Conservation (phyloP, 2,113 vertebrate genomes). For the Pelobates fuscus region DNA sequence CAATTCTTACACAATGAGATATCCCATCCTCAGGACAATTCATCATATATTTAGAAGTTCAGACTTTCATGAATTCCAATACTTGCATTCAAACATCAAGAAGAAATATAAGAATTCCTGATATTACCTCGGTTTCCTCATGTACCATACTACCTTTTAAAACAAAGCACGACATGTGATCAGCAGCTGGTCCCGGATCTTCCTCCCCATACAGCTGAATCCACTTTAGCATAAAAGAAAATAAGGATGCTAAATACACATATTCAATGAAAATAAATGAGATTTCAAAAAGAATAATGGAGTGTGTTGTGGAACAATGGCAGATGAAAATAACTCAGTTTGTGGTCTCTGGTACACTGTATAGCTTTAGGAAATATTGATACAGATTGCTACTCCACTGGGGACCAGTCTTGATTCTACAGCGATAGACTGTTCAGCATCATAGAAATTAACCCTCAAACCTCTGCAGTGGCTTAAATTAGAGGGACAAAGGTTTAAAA, state of each 20-base stretch:
- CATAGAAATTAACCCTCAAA: too few relatives aligned
- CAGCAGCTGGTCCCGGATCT: conserved; percentile 96
- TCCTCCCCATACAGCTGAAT: conserved; percentile 94
- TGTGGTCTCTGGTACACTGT: too few relatives aligned
- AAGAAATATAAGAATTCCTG: conserved; percentile 73
- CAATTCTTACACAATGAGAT: too few relatives aligned
- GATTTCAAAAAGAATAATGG: conserved; percentile 90
- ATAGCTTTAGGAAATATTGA: too few relatives aligned
- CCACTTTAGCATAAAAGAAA: conserved; percentile 99
- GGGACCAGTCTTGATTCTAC: too few relatives aligned
- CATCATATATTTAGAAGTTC: too few relatives aligned
- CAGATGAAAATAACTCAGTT: too few relatives aligned
- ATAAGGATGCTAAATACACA: conserved; percentile 96
- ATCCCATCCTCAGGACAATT: too few relatives aligned
- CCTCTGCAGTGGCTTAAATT: too few relatives aligned
- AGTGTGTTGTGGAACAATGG: not conserved
- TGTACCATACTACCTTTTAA: conserved; percentile 98
- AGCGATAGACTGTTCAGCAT: too few relatives aligned
- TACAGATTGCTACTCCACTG: too few relatives aligned
- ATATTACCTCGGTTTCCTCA: conserved; percentile 78
- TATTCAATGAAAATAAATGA: conserved; percentile 81
- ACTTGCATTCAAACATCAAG: not conserved
- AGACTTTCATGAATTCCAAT: not conserved
- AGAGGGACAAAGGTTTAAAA: too few relatives aligned
- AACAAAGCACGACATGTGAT: conserved; percentile 95